Conservation (phyloP, 1,140 invertebrate species). For the Drosophila hydei region DNA sequence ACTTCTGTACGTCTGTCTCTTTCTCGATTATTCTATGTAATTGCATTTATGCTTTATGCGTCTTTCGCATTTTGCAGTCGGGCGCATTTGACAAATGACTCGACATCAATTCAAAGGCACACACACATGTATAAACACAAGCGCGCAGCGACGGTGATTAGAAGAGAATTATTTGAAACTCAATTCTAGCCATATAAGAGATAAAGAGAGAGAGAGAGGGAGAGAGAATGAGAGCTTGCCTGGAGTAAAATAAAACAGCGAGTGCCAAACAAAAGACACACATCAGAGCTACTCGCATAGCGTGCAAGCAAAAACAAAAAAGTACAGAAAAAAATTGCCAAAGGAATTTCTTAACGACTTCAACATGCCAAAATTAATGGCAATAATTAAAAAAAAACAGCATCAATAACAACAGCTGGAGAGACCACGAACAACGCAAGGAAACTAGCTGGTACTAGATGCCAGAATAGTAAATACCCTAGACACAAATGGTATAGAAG, state of each 20-base stretch:
- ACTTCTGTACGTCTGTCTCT: constrained; percentile 9
- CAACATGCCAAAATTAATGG: constrained; percentile 83
- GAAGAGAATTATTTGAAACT: constrained; percentile 29
- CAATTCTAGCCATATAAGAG: constrained; percentile 13
- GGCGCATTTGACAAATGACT: constrained; percentile 47
- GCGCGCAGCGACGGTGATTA: constrained; percentile 28
- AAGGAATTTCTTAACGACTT: constrained; percentile 83
- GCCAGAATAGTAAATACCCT: constrained; percentile 3
- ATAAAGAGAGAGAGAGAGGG: not conserved
- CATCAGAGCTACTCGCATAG: constrained; percentile 61
- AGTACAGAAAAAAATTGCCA: constrained; percentile 50
- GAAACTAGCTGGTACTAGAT: not conserved
- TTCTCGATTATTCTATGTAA: constrained; percentile 18
- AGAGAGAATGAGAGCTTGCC: not conserved
- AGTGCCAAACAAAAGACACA: constrained; percentile 14
- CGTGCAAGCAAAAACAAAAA: constrained; percentile 52
- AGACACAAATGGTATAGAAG: not conserved
- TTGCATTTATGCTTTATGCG: constrained; percentile 48
- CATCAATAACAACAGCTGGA: not conserved
- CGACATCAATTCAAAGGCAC: constrained; percentile 39
- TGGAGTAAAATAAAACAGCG: constrained; percentile 31
- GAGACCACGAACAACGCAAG: constrained; percentile 52
- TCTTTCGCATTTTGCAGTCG: constrained; percentile 16
- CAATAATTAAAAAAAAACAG: constrained; percentile 82
- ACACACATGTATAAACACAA: not conserved